Base-by-base conservation (phyloP, 2,888 invertebrate genomes). In the Lucinisca nassula region DNA sequence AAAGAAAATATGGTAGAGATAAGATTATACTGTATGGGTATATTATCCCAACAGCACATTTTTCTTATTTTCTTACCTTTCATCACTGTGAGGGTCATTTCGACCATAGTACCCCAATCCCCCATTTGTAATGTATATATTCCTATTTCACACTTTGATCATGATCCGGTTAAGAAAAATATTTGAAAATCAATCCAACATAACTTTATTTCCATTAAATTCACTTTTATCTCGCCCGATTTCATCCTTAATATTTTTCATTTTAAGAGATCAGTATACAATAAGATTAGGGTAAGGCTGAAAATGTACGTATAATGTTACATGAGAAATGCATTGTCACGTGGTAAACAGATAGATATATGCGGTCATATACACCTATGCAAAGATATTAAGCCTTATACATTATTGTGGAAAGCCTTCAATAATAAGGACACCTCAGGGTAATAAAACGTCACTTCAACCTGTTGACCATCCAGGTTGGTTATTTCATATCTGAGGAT, bases 61-160 rank as follows among this genome's bases (percentile, higher is more conserved):
- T n/a, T n/a, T n/a, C n/a, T n/a, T n/a, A n/a, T n/a, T 70, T 49
- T 40, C 45, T 78, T 85, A 88, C 88, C 88, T 79, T 83, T 88
- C 32, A 85, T 61, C 21, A 85, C 88, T 37, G 74, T 78, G 2
- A 75, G 49, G 24, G 85, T 85, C 40, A 88, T 84, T 84, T 85
- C 84, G 35, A 85, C 84, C 79, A 81, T 88, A 30, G 75, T 85
- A 88, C 83, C 85, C 78, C 81, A 49, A 45, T 87, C 84, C n/a
- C 74, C 80, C 85, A 85, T 84, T n/a, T 72, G 30, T 81, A 58
- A 58, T 77, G 51, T 72, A 38, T 72, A 55, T 82, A 72, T 8
- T 67, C 32, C 32, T 67, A 10, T 35, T 6, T 35, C 35, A 35
- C 35, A 67, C 24, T 35, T 67, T 61, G 32, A 35, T 30, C 35